A percentile compares a stretch with the other conserved stretches of the same genome.
These are phyloP conservation scores for Scarus forsteni DNA, from an alignment of 2,797 vertebrate genomes.

Conservation along the genomic window DNA sequence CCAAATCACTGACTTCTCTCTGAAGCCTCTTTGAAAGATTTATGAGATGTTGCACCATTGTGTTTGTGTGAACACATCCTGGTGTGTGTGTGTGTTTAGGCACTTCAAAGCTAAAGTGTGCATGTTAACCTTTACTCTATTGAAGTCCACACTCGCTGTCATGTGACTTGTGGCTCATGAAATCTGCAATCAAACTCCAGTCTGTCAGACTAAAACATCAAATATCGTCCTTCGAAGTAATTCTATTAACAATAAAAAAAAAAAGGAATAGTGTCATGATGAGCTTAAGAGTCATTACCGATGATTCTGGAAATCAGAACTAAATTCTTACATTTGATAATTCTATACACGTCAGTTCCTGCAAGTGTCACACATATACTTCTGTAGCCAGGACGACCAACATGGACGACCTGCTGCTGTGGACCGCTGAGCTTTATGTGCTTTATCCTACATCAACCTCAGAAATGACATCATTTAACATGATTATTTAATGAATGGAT, in stretches of 20 bases:
- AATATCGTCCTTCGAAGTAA: background rate
- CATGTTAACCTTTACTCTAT: conserved; percentile 68
- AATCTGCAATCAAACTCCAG: conserved; percentile 15
- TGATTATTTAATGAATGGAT: too few species aligned
- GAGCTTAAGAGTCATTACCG: background rate
- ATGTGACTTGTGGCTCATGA: conserved; percentile 33
- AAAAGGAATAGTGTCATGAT: background rate
- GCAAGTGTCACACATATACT: too few species aligned
- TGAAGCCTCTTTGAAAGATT: conserved; percentile 96
- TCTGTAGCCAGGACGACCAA: too few species aligned
- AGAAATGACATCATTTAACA: too few species aligned
- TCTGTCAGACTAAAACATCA: conserved; percentile 1
- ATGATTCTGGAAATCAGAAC: background rate
- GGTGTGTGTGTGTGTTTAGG: conserved; percentile 49
- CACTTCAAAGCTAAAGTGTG: conserved; percentile 73
- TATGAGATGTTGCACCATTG: conserved; percentile 90
- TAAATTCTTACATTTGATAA: background rate
- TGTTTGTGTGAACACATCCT: conserved; percentile 63
- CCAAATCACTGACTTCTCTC: conserved; percentile 91
- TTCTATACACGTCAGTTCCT: too few species aligned
- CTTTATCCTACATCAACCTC: too few species aligned
- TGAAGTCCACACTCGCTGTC: conserved; percentile 38
- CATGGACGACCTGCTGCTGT: too few species aligned
- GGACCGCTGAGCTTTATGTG: too few species aligned
- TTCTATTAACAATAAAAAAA: background rate